phyloP scores from a whole-genome alignment of 1,140 invertebrate genomes.

The Aethina tumida region DNA sequence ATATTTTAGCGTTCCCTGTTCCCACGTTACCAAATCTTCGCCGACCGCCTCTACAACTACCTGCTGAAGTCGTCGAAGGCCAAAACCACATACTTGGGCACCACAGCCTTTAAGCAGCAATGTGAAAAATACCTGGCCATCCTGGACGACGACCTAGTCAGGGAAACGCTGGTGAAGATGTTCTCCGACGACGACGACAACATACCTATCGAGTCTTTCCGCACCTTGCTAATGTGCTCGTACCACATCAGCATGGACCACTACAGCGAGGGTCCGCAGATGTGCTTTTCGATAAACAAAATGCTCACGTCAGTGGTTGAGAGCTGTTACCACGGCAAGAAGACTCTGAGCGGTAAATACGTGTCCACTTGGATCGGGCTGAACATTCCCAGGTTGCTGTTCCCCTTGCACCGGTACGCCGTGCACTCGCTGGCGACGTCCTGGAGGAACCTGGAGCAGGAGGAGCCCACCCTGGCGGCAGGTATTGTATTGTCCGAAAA shows the following conservation, averaged over 20 bases:
- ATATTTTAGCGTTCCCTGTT: constrained; percentile 60
- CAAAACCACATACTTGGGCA: constrained; percentile 48
- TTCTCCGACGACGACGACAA: constrained; percentile 36
- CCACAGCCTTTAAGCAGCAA: constrained; percentile 54
- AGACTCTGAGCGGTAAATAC: constrained; percentile 58
- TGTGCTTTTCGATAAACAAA: constrained; percentile 48
- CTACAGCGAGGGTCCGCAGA: constrained; percentile 51
- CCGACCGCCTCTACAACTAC: constrained; percentile 53
- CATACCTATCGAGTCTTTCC: constrained; percentile 48
- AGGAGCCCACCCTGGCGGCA: constrained; percentile 38
- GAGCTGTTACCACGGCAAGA: constrained; percentile 71
- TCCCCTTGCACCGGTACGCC: constrained; percentile 62
- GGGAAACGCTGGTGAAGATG: constrained; percentile 35
- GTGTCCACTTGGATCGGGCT: constrained; percentile 69
- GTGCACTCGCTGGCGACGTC: constrained; percentile 68
- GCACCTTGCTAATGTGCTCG: constrained; percentile 53
- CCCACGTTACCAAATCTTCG: constrained; percentile 64
- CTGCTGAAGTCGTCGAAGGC: constrained; percentile 48
- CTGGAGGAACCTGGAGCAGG: constrained; percentile 53
- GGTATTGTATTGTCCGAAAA: too few species aligned
- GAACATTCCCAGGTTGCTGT: constrained; percentile 62
- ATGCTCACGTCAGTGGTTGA: constrained; percentile 59
- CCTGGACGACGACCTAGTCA: constrained; percentile 30
- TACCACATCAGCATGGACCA: constrained; percentile 69
- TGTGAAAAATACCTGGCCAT: constrained; percentile 54